A percentile compares a stretch with the other conserved stretches of the same genome.
Evolutionary conservation across 2,113 vertebrate species (phyloP).

Genomic region (Neogobius melanostomus): DNA sequence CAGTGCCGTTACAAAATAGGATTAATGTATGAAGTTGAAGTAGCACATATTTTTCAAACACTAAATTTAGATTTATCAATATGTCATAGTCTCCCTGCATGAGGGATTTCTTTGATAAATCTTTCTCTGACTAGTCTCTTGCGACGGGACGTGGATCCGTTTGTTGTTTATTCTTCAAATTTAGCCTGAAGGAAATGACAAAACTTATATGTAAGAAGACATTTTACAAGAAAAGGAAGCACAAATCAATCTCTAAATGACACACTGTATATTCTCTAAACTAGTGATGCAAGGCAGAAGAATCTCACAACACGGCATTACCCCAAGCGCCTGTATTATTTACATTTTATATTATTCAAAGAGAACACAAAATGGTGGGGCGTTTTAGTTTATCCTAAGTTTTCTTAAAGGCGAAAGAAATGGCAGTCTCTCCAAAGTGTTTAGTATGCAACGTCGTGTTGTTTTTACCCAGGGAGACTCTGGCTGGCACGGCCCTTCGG

Average conservation of each 20-base stretch:
- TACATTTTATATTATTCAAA: constrained; percentile 24
- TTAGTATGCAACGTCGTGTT: not conserved
- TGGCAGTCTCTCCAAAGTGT: constrained; percentile 19
- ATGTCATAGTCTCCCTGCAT: not conserved
- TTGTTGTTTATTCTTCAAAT: constrained; percentile 5
- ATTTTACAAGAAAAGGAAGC: not conserved
- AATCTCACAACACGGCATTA: not conserved
- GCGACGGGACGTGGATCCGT: not conserved
- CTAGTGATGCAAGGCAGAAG: not conserved
- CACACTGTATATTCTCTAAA: not conserved
- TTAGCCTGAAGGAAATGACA: not conserved
- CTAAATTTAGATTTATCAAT: not conserved
- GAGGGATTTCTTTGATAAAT: not conserved
- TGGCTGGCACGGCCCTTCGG: constrained; percentile 88
- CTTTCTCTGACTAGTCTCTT: not conserved
- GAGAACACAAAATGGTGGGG: constrained; percentile 14
- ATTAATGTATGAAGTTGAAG: too few relatives aligned
- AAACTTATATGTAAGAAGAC: not conserved
- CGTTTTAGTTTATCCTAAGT: constrained; percentile 13
- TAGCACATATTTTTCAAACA: too few relatives aligned
- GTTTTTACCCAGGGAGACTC: constrained; percentile 90
- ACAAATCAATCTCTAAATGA: not conserved
- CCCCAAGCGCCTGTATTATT: constrained; percentile 19
- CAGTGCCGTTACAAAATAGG: too few relatives aligned
- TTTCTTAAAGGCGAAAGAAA: constrained; percentile 10